phyloP scores from a whole-genome alignment of 2,888 invertebrate species.

The Mellilla xanthometata region DNA sequence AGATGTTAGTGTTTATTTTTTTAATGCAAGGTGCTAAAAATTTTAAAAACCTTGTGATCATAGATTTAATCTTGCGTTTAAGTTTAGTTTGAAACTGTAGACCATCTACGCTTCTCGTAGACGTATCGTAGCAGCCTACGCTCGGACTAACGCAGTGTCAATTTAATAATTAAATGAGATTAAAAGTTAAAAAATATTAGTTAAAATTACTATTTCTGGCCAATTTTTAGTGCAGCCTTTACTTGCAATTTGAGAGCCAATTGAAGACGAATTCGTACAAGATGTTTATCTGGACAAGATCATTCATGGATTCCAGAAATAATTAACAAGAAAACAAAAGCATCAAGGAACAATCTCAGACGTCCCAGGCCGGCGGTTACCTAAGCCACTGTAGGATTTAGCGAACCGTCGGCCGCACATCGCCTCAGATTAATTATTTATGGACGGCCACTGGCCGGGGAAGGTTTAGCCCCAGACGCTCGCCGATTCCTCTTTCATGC shows the following conservation, averaged over 20 bases:
- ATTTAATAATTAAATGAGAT: not conserved
- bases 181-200: no score
- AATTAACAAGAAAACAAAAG: slow-evolving; percentile 10
- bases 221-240: no score
- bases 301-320: no score
- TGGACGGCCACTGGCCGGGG: slow-evolving; percentile 62
- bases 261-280: no score
- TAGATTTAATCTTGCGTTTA: no score
- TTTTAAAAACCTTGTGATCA: no score
- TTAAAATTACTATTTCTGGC: no score
- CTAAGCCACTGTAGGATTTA: slow-evolving; percentile 68
- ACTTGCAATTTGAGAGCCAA: no score
- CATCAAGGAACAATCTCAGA: slow-evolving; percentile 44
- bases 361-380: slow-evolving; percentile 48
- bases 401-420: slow-evolving; percentile 70
- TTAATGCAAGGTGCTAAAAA: no score
- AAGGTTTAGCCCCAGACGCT: slow-evolving; percentile 77
- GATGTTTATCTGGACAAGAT: no score
- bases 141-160: not conserved
- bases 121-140: slow-evolving; percentile 11
- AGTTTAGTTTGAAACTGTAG: no score
- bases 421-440: slow-evolving; percentile 80
- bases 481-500: slow-evolving; percentile 74
- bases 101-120: slow-evolving; percentile 13
- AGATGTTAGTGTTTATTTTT: no score